Evolutionary conservation across 2,113 vertebrate species (phyloP).

Genomic region (Mirza zaza): DNA sequence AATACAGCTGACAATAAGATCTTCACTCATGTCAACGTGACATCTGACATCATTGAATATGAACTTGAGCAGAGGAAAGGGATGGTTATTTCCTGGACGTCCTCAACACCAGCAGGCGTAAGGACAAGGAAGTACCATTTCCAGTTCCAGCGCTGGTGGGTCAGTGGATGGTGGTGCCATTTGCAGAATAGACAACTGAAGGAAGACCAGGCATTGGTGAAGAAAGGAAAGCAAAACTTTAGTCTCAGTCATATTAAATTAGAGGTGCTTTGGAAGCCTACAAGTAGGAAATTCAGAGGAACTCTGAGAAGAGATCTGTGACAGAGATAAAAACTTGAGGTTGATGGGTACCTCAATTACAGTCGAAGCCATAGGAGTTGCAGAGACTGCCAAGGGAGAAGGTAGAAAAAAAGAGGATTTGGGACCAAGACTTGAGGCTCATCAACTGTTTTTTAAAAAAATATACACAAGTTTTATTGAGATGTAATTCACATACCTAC

Average conservation of each 20-base stretch:
- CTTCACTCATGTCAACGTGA: not conserved
- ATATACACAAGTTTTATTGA: not conserved
- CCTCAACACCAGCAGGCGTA: not conserved
- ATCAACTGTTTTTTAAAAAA: not conserved
- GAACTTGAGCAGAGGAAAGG: not conserved
- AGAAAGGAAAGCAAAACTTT: not conserved
- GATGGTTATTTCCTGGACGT: not conserved
- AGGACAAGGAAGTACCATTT: not conserved
- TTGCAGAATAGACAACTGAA: not conserved
- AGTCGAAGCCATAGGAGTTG: not conserved
- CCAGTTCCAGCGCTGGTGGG: not conserved
- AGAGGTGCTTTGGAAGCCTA: not conserved
- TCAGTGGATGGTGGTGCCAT: not conserved
- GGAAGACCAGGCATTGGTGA: not conserved
- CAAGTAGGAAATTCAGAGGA: not conserved
- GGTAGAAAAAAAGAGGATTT: not conserved
- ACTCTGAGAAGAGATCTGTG: not conserved
- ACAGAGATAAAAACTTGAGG: not conserved
- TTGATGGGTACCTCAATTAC: not conserved
- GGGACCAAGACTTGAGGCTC: not conserved
- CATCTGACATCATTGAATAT: not conserved
- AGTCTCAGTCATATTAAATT: not conserved
- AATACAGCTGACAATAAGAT: not conserved
- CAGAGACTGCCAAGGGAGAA: not conserved
- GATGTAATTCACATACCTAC: not conserved